A percentile compares a stretch with the other conserved stretches of the same genome.
phyloP scores from a whole-genome alignment of 2,113 vertebrate genomes.

The Calyptommatus sinebrachiatus region DNA sequence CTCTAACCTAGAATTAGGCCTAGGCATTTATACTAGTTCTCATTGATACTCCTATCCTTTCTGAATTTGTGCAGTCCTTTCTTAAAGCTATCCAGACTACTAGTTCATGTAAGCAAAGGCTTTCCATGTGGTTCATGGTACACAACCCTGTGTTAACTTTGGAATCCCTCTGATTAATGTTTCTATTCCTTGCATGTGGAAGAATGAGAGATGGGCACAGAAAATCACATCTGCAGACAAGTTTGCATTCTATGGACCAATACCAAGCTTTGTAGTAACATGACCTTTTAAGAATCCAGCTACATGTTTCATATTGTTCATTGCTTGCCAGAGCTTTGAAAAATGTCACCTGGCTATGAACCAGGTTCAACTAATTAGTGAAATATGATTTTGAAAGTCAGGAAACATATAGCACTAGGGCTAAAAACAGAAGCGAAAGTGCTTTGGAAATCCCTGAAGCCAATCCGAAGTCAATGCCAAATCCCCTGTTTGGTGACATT shows the following conservation, averaged over 20 bases:
- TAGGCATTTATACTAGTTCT: too few species aligned
- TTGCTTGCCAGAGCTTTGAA: conserved; percentile 38
- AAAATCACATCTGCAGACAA: not conserved
- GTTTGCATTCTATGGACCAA: not conserved
- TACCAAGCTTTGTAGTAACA: not conserved
- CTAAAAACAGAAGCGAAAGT: too few species aligned
- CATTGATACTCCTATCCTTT: too few species aligned
- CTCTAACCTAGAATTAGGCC: too few species aligned
- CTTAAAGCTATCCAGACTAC: too few species aligned
- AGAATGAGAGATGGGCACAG: not conserved
- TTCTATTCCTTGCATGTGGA: too few species aligned
- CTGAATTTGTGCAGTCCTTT: too few species aligned
- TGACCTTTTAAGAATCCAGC: not conserved
- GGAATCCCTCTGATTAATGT: too few species aligned
- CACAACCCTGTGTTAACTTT: too few species aligned
- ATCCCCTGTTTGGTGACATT: too few species aligned
- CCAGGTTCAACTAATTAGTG: conserved; percentile 53
- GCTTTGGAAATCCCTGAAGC: too few species aligned
- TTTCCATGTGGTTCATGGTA: not conserved
- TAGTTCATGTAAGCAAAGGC: not conserved
- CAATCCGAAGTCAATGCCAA: too few species aligned
- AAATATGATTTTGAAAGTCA: conserved; percentile 44
- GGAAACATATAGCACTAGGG: conserved; percentile 10
- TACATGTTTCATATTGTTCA: conserved; percentile 24
- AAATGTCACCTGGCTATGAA: conserved; percentile 44